phyloP scores from a whole-genome alignment of 2,113 vertebrate species.

The Lagopus muta region DNA sequence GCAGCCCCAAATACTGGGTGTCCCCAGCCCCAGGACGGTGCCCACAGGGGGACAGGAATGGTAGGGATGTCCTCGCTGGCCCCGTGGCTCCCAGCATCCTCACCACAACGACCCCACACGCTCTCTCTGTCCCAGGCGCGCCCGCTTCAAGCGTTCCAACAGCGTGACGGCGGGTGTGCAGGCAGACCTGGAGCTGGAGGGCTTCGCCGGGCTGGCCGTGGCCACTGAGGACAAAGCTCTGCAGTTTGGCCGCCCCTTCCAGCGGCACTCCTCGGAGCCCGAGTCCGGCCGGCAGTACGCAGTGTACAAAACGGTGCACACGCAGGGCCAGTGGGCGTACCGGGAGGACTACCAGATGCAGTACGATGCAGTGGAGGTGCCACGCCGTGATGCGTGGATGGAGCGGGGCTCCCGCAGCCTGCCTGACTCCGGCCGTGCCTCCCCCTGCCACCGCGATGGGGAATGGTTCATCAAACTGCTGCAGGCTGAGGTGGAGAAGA shows the following conservation, averaged over 20 bases:
- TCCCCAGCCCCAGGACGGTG: not conserved
- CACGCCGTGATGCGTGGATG: constrained; percentile 85
- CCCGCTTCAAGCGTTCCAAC: constrained; percentile 98
- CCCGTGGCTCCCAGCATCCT: not conserved
- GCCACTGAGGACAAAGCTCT: constrained; percentile 95
- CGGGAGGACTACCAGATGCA: constrained; percentile 93
- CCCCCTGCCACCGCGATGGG: constrained; percentile 93
- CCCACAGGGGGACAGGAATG: fast-evolving
- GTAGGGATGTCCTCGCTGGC: fast-evolving
- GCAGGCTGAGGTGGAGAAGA: constrained; percentile 95
- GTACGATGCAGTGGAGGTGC: constrained; percentile 85
- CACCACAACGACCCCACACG: fast-evolving
- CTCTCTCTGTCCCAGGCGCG: constrained; percentile 79
- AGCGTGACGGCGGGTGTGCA: constrained; percentile 97
- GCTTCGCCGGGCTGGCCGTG: constrained; percentile 86
- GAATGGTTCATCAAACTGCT: constrained; percentile 97
- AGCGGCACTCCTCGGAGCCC: constrained; percentile 93
- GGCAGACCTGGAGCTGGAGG: constrained; percentile 96
- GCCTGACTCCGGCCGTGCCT: constrained; percentile 92
- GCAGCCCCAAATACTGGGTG: not conserved
- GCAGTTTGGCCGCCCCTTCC: constrained; percentile 96
- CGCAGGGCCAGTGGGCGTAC: constrained; percentile 97
- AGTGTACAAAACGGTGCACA: constrained; percentile 97
- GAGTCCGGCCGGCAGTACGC: constrained; percentile 89
- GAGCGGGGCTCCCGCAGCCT: constrained; percentile 93